These are phyloP conservation scores for Cinclus mexicanus DNA, from an alignment of 2,113 vertebrate genomes.

Conservation along the genomic window DNA sequence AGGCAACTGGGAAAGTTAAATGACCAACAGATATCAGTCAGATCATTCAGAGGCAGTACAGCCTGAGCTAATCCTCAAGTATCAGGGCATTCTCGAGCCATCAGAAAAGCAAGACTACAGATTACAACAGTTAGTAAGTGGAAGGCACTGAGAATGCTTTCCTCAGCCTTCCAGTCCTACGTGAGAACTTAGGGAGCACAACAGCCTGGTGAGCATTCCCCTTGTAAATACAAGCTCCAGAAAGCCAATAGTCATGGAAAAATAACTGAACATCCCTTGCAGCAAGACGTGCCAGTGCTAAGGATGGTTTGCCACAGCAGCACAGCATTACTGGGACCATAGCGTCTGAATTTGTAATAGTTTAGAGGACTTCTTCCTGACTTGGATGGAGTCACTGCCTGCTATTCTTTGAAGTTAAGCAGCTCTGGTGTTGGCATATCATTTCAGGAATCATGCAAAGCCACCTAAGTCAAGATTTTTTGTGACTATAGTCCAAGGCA, in stretches of 20 bases:
- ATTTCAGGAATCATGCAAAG: not conserved
- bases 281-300: not conserved
- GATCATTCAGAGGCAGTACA: not conserved
- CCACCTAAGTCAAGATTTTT: fast-evolving
- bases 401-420: not conserved
- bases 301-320: not conserved
- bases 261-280: not conserved
- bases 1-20: not conserved
- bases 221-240: fast-evolving
- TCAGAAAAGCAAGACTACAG: not conserved
- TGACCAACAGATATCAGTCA: not conserved
- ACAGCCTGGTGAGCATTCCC: not conserved
- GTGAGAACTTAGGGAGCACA: not conserved
- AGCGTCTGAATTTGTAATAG: not conserved
- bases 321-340: not conserved
- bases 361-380: not conserved
- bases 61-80: not conserved
- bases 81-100: not conserved
- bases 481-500: not conserved
- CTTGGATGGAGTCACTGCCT: not conserved
- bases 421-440: not conserved
- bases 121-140: not conserved
- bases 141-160: not conserved
- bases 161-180: not conserved
- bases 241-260: fast-evolving